These are phyloP conservation scores for Acanthopagrus latus DNA, from an alignment of 2,797 vertebrate species.

Conservation along the genomic window DNA sequence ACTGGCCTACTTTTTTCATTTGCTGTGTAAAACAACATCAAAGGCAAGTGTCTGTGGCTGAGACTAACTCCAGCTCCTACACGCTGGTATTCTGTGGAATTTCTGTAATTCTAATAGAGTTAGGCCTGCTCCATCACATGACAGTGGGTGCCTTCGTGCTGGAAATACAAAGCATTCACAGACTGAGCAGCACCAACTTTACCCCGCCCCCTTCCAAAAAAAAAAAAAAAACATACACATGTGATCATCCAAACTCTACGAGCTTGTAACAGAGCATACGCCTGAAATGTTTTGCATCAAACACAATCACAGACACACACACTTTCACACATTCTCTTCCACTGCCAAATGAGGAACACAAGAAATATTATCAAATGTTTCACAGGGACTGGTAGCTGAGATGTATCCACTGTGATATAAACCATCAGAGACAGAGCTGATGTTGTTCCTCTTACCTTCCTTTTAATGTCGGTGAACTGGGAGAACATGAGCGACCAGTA, in stretches of 20 bases:
- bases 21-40: slow-evolving; percentile 28
- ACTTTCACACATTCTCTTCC: not conserved
- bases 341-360: slow-evolving; percentile 58
- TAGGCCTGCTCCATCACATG: slow-evolving; percentile 75
- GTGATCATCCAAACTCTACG: slow-evolving; percentile 37
- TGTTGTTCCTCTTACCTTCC: slow-evolving; percentile 90
- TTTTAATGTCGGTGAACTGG: slow-evolving; percentile 97
- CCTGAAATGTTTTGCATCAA: slow-evolving; percentile 12
- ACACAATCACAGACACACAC: not conserved
- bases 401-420: slow-evolving; percentile 9
- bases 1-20: not conserved
- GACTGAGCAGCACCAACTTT: slow-evolving; percentile 24
- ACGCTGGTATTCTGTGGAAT: slow-evolving; percentile 50
- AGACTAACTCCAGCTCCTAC: slow-evolving; percentile 17
- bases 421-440: not conserved
- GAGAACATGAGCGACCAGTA: slow-evolving; percentile 99
- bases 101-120: slow-evolving; percentile 67
- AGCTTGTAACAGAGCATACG: not conserved
- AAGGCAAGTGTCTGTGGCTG: slow-evolving; percentile 20
- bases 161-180: slow-evolving; percentile 65
- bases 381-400: slow-evolving; percentile 29
- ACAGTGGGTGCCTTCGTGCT: slow-evolving; percentile 53
- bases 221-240: slow-evolving; percentile 30
- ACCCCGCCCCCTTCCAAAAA: not conserved
- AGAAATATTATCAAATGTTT: slow-evolving; percentile 20